Percentiles rank a stretch among this genome's conserved stretches.
Evolutionary conservation across 2,797 vertebrate genomes (phyloP).

Genomic region (Vespertilio murinus): DNA sequence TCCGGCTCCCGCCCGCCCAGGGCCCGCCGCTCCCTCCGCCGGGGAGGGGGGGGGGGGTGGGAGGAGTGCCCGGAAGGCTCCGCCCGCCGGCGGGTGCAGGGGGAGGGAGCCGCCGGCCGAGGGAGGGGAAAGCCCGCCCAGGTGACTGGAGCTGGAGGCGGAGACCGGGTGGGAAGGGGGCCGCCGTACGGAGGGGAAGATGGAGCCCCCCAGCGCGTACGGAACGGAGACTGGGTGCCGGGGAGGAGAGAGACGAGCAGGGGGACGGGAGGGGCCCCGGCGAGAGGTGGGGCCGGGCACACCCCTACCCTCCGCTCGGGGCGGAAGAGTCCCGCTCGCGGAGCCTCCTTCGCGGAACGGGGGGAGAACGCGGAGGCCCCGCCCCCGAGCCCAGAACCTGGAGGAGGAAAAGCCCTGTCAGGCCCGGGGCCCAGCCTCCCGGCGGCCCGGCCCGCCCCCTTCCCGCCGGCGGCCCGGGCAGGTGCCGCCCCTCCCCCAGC

Average conservation of each 20-base stretch:
- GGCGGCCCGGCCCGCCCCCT: slow-evolving; percentile 69
- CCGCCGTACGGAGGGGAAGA: slow-evolving; percentile 17
- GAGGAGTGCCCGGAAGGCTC: slow-evolving; percentile 40
- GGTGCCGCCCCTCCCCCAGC: slow-evolving; percentile 80
- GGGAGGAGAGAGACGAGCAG: not conserved
- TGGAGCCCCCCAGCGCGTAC: slow-evolving; percentile 35
- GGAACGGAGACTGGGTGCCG: not conserved
- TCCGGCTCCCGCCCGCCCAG: not conserved
- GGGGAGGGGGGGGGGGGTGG: not conserved
- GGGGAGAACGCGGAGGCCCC: slow-evolving; percentile 50
- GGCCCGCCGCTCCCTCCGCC: not conserved
- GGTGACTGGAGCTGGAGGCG: slow-evolving; percentile 62
- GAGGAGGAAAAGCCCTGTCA: slow-evolving; percentile 43
- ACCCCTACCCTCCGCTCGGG: slow-evolving; percentile 9
- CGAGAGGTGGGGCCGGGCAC: not conserved
- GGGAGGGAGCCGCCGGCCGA: slow-evolving; percentile 47
- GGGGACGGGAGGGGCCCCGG: not conserved
- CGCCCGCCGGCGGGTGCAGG: slow-evolving; percentile 49
- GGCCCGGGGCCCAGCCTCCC: slow-evolving; percentile 16
- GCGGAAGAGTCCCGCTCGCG: slow-evolving; percentile 65
- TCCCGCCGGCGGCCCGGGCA: slow-evolving; percentile 76
- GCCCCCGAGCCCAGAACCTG: slow-evolving; percentile 47
- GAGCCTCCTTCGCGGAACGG: slow-evolving; percentile 13
- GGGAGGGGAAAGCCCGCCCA: slow-evolving; percentile 51
- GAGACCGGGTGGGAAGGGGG: slow-evolving; percentile 51